Percentiles rank a stretch among this genome's conserved stretches.
Conservation (phyloP, 2,888 invertebrate species). For the Apocheima hispidaria region DNA sequence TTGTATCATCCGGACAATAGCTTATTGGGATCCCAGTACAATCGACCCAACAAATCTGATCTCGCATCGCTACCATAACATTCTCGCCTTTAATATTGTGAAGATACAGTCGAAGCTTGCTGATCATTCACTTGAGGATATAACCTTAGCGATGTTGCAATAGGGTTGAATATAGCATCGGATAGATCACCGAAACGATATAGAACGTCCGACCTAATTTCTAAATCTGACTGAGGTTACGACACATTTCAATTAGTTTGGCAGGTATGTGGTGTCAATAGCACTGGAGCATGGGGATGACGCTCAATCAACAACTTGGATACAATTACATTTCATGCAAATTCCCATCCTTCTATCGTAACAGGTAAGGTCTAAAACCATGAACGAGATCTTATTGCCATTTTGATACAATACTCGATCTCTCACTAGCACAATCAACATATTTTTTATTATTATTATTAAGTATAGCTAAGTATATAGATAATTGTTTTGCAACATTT, state of each 20-base stretch:
- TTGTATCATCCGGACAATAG: slow-evolving; percentile 38
- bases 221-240: slow-evolving; percentile 54
- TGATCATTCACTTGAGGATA: slow-evolving; percentile 7
- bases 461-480: no score
- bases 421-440: no score
- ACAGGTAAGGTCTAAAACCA: not conserved
- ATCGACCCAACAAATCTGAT: slow-evolving; percentile 24
- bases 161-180: slow-evolving; percentile 27
- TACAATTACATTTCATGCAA: slow-evolving; percentile 1
- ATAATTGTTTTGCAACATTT: no score
- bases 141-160: slow-evolving; percentile 14
- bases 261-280: slow-evolving; percentile 38
- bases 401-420: no score
- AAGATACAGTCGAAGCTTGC: slow-evolving; percentile 18
- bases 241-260: slow-evolving; percentile 54
- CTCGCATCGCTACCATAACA: slow-evolving; percentile 1
- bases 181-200: slow-evolving; percentile 33
- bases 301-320: not conserved
- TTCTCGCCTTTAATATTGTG: slow-evolving; percentile 10
- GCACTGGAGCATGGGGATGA: slow-evolving; percentile 16
- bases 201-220: slow-evolving; percentile 60
- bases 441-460: no score
- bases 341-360: slow-evolving; percentile 8
- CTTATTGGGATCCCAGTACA: slow-evolving; percentile 34
- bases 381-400: slow-evolving; percentile 9